Evolutionary conservation across 1,140 invertebrate species (phyloP).

Genomic region (Lutraria rhynchaena): DNA sequence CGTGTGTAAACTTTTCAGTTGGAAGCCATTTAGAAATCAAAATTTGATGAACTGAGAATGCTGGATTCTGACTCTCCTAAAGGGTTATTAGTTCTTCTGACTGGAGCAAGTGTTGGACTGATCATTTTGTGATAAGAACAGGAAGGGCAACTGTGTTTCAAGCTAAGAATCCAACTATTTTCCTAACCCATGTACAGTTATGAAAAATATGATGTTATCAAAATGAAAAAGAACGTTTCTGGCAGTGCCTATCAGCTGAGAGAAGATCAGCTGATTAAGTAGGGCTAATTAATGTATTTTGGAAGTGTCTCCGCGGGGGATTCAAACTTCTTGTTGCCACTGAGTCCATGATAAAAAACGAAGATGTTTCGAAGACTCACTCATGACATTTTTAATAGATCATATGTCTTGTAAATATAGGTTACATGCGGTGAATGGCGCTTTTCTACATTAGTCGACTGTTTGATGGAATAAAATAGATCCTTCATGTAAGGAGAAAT

Average conservation of each 20-base stretch:
- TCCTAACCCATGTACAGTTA: conserved; percentile 27
- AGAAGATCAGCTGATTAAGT: conserved; percentile 35
- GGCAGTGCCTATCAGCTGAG: conserved; percentile 36
- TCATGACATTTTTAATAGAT: conserved; percentile 31
- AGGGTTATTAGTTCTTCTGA: conserved; percentile 51
- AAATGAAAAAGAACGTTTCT: conserved; percentile 56
- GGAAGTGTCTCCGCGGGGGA: conserved; percentile 34
- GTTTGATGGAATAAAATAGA: too few relatives aligned
- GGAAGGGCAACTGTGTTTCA: conserved; percentile 14
- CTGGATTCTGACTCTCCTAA: conserved; percentile 25
- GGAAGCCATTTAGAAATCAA: conserved; percentile 39
- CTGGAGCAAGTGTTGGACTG: conserved; percentile 33
- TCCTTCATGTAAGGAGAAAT: too few relatives aligned
- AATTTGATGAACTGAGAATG: conserved; percentile 45
- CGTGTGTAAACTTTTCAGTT: background rate
- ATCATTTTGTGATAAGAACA: conserved; percentile 12
- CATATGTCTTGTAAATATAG: conserved; percentile 13
- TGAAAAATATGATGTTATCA: conserved; percentile 59
- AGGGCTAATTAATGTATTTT: conserved; percentile 54
- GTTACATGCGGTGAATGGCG: background rate
- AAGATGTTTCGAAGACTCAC: conserved; percentile 25
- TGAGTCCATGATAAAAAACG: conserved; percentile 32
- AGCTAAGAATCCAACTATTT: conserved; percentile 11
- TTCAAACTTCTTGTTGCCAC: conserved; percentile 26
- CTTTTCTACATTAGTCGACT: too few relatives aligned